Evolutionary conservation across 1,140 invertebrate species (phyloP), one percentile per base, ranked within the genome.

Genomic region (Parapsyche elsis): DNA sequence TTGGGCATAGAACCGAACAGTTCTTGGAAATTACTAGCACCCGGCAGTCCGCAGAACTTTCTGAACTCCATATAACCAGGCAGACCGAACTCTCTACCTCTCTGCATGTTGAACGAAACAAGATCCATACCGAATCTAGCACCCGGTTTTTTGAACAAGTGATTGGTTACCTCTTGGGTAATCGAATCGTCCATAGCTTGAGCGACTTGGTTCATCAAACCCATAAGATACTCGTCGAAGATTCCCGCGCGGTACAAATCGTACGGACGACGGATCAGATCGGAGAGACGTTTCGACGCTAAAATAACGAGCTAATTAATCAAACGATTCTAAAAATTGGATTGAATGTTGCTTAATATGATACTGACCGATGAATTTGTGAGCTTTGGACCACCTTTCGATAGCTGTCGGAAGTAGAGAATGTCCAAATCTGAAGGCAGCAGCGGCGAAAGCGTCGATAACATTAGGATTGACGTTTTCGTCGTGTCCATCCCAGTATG

Each of bases 141-240:
- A 14, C 94, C 94, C 23, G 93, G 93, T 88, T 97, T 97, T 86
- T 97, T 96, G 87, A 97, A 97, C 45, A 97, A 88, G 88, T 97
- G 95, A 88, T 97, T 97, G 12, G 96, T 97, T 0, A 97, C 95
- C 89, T 97, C 95, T 88, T 96, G 95, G 0, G 96, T 97, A 79
- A 98, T 95, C 0, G 96, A 95, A 85, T 97, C 95, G 84, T 98
- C 96, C 95, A 97, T 97, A 84, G 96, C 95, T 88, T 97, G 96
- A 7, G 96, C 95, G 16, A 97, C 95, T 90, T 98, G 96, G 86
- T 98, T 98, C 93, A 96, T 94, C 46, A 98, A 86, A 46, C 96
- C 96, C 94, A 97, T 95, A 12, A 97, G 92, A 85, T 97, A 98
- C 87, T 97, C 95, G 84, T 98, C 96, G 1, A 97, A 88, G 24